Evolutionary conservation across 2,888 invertebrate species (phyloP).

Genomic region (Morinoia aosen): DNA sequence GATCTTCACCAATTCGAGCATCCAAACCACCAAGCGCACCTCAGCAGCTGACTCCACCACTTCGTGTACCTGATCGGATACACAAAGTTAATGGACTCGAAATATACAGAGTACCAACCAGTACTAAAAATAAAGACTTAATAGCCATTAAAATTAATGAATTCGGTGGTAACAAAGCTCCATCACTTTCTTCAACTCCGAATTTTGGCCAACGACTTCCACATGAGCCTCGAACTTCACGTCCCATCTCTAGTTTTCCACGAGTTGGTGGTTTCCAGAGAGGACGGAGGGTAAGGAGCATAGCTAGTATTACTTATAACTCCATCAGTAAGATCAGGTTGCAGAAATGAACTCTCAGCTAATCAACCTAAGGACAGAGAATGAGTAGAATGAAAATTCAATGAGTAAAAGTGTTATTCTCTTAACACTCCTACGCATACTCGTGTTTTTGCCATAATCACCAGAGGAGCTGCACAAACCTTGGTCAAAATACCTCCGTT

Average conservation of each 20-base stretch:
- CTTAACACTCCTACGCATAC: no score
- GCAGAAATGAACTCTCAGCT: no score
- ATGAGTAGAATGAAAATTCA: no score
- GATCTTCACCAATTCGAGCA: background rate
- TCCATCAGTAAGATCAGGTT: no score
- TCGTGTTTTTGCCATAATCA: no score
- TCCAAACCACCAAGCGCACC: background rate
- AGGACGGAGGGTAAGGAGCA: background rate
- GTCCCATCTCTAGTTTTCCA: background rate
- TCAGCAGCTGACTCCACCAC: background rate
- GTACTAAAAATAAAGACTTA: background rate
- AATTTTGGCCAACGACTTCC: background rate
- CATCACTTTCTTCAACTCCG: background rate
- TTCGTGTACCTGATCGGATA: background rate
- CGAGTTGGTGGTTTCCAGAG: background rate
- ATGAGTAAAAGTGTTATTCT: no score
- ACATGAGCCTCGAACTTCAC: background rate
- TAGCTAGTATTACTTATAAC: background rate
- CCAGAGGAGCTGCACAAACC: no score
- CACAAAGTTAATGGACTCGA: constrained; percentile 10
- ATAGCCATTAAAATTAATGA: constrained; percentile 35
- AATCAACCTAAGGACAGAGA: no score
- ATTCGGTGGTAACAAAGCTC: background rate
- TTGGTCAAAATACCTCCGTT: no score
- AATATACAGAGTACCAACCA: constrained; percentile 24